These are phyloP conservation scores for Zaprionus davidi DNA, from an alignment of 1,140 invertebrate species.

Conservation along the genomic window DNA sequence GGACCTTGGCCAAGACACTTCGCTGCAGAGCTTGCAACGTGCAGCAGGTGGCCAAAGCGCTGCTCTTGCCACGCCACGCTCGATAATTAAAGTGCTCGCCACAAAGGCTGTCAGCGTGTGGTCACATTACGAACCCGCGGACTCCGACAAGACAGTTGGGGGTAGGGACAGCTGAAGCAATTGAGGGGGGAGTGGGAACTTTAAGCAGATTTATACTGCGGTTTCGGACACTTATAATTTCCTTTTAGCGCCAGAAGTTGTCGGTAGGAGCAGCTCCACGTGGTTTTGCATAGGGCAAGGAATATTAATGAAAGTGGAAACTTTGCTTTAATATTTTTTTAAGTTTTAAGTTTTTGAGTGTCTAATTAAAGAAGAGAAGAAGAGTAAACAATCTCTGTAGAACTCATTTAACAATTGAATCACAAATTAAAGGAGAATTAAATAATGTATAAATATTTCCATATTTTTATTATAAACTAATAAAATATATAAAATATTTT, in stretches of 20 bases:
- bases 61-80: conserved; percentile 33
- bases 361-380: not conserved
- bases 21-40: conserved; percentile 44
- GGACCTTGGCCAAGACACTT: not conserved
- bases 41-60: conserved; percentile 70
- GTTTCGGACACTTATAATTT: conserved; percentile 60
- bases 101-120: conserved; percentile 59
- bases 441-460: not conserved
- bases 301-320: not conserved
- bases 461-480: not conserved
- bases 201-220: conserved; percentile 68
- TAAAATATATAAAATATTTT: too few species aligned
- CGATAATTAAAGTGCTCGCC: conserved; percentile 73
- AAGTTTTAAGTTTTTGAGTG: not conserved
- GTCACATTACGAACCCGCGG: conserved; percentile 21
- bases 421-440: not conserved
- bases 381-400: too few species aligned
- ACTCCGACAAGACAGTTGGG: not conserved
- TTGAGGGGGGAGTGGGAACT: not conserved
- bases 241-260: conserved; percentile 52
- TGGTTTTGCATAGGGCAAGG: not conserved
- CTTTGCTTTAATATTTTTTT: not conserved
- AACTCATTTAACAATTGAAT: not conserved
- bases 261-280: conserved; percentile 13
- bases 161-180: not conserved